Conservation (phyloP, 2,888 invertebrate genomes). For the Yponomeuta malinellus region DNA sequence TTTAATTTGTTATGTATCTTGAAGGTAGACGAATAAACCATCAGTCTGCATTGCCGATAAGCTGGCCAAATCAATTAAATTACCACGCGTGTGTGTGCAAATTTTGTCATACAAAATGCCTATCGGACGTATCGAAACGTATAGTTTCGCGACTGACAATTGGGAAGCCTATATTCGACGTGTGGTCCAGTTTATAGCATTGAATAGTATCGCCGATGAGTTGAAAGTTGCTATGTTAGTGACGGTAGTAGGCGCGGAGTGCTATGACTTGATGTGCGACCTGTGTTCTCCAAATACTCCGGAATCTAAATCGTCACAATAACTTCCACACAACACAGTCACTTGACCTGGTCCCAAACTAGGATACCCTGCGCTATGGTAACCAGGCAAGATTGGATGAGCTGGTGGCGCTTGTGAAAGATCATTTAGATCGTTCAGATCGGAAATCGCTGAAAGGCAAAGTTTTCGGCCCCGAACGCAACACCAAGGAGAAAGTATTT, state of each 20-base stretch:
- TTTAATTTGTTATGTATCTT: too few species aligned
- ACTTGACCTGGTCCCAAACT: too few species aligned
- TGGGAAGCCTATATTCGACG: too few species aligned
- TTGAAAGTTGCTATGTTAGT: conserved; percentile 9
- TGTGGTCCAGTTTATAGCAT: too few species aligned
- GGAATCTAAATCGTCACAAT: not conserved
- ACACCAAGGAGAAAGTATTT: conserved; percentile 2
- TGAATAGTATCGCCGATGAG: not conserved
- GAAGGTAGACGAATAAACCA: too few species aligned
- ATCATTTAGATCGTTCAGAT: conserved; percentile 1
- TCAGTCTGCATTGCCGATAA: too few species aligned
- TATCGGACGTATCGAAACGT: not conserved
- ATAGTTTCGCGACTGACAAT: not conserved
- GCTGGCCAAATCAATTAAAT: too few species aligned
- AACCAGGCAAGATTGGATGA: not conserved
- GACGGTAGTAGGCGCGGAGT: conserved; percentile 12
- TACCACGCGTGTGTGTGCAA: not conserved
- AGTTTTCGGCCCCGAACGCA: not conserved
- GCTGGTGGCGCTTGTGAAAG: conserved; percentile 8
- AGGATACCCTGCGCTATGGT: too few species aligned
- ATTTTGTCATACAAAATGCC: not conserved
- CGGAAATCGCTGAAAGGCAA: conserved; percentile 12
- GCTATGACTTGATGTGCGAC: not conserved
- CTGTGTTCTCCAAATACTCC: not conserved
- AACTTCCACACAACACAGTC: not conserved